These are phyloP conservation scores for Hydropsyche tenuis DNA, from an alignment of 1,140 invertebrate genomes.

Conservation along the genomic window DNA sequence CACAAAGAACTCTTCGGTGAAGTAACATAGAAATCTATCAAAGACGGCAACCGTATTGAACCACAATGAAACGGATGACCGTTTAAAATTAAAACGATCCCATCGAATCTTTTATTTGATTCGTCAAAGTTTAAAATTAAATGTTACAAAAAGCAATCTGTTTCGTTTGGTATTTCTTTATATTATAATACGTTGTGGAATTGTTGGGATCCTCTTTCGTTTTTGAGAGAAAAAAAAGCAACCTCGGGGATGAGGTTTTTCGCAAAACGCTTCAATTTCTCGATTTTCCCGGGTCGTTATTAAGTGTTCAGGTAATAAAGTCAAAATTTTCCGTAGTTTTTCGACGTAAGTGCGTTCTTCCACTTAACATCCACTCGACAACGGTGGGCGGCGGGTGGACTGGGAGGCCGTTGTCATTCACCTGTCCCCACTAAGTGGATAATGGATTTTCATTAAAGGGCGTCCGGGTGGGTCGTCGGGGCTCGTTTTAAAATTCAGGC, in stretches of 20 bases:
- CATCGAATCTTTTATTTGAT: neutral
- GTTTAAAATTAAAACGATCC: slow-evolving; percentile 3
- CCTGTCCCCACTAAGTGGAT: slow-evolving; percentile 38
- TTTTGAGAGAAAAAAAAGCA: no score
- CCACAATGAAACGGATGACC: slow-evolving; percentile 1
- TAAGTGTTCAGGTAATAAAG: no score
- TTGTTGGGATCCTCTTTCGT: no score
- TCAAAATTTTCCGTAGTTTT: slow-evolving; percentile 11
- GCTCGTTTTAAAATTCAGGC: slow-evolving; percentile 32
- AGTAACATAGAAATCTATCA: neutral
- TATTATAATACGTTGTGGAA: no score
- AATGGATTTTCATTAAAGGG: slow-evolving; percentile 40
- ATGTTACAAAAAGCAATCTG: no score
- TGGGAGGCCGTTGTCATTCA: slow-evolving; percentile 33
- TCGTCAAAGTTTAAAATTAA: no score
- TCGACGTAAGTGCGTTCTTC: neutral
- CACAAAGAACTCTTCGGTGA: slow-evolving; percentile 2
- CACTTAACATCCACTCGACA: slow-evolving; percentile 28
- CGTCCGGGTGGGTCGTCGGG: neutral
- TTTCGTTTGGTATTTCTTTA: no score
- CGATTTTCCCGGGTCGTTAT: no score
- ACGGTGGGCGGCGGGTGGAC: no score
- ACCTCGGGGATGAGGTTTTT: no score
- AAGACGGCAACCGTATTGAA: neutral
- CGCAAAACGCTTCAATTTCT: no score